Evolutionary conservation across 2,797 vertebrate genomes (phyloP).

Genomic region (Takifugu rubripes): DNA sequence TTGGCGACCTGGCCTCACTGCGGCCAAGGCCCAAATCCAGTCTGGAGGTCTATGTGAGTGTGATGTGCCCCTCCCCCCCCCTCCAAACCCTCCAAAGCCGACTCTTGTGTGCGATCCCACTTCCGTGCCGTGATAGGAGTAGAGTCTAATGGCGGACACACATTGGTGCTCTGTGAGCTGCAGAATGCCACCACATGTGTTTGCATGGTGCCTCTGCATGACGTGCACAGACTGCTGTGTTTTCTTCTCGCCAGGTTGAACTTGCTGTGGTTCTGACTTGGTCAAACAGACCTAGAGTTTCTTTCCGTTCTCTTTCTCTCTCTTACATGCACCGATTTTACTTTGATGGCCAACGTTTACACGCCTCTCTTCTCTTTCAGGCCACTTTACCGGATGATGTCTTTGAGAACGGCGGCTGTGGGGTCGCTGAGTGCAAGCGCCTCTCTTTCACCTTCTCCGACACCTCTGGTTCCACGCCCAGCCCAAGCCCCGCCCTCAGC

Average conservation of each 20-base stretch:
- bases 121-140: slow-evolving; percentile 14
- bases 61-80: slow-evolving; percentile 42
- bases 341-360: background rate
- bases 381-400: slow-evolving; percentile 88
- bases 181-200: slow-evolving; percentile 19
- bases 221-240: slow-evolving; percentile 4
- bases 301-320: background rate
- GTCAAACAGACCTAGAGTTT: background rate
- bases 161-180: slow-evolving; percentile 21
- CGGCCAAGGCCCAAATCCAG: slow-evolving; percentile 89
- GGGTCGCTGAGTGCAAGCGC: slow-evolving; percentile 80
- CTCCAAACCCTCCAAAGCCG: slow-evolving; percentile 19
- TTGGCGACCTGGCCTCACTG: slow-evolving; percentile 93
- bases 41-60: slow-evolving; percentile 97
- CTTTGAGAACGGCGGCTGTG: slow-evolving; percentile 82
- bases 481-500: slow-evolving; percentile 64
- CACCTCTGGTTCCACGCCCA: slow-evolving; percentile 66
- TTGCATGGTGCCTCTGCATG: slow-evolving; percentile 43
- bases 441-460: slow-evolving; percentile 88
- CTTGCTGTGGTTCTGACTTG: slow-evolving; percentile 15
- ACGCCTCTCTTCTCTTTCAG: slow-evolving; percentile 63
- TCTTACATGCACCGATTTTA: background rate
- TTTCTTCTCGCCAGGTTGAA: background rate
- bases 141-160: slow-evolving; percentile 25
- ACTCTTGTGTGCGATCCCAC: slow-evolving; percentile 34